Evolutionary conservation across 1,140 invertebrate species (phyloP), one percentile per base, ranked within the genome.

Genomic region (Penaeus indicus): DNA sequence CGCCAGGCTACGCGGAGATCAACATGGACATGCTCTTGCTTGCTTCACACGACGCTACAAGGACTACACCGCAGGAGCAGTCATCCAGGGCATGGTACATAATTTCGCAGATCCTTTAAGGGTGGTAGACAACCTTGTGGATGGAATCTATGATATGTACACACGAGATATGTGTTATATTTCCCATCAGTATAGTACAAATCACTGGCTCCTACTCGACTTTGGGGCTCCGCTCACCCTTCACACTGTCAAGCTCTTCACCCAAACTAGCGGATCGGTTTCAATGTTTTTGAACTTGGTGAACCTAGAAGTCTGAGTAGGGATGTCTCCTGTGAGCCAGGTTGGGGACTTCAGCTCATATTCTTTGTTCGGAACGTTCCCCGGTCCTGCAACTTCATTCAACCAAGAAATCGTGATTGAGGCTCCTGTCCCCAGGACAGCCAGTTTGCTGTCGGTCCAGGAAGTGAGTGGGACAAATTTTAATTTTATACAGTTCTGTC

Each of bases 371-470:
- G 75, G 75, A 22, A 22, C 21, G 8, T 78, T 32, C 75, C 75
- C 75, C 75, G 75, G 75, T 22, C 75, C 75, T 8, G 75, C n/a
- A 78, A 38, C n/a, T 25, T 22, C n/a, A 54, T 54, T 54, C n/a
- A 13, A 38, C 11, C 8, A 78, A 38, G 75, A 27, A 38, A 18
- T 78, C 21, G 32, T 32, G 25, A n/a, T 78, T 22, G 25, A 78
- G 11, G 16, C 75, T 21, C 25, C 27, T 8, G 21, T 10, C 25
- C n/a, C 75, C 27, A 42, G 42, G 75, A 78, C 21, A 42, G 27
- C 75, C 75, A 78, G 75, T 18, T 78, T 78, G 18, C 25, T 78
- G n/a, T 78, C 75, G 25, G 75, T 78, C 38, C 75, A 78, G 27
- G 47, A 32, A 38, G 42, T 78, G 75, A 32, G 13, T 11, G 25